Base-by-base conservation (phyloP, 2,113 vertebrate genomes). In the Scytalopus superciliaris region DNA sequence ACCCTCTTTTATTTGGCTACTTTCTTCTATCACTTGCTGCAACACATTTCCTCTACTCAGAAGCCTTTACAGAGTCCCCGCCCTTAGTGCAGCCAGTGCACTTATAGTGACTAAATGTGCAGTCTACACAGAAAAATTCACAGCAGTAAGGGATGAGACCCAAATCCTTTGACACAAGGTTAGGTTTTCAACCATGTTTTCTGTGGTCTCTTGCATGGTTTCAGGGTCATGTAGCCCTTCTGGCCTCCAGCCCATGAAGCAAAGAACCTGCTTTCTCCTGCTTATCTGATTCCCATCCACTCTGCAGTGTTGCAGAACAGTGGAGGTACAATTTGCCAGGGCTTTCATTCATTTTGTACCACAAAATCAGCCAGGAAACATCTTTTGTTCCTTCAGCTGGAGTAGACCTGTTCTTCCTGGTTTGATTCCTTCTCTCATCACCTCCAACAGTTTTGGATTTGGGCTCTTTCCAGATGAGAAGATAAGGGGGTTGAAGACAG, bases 101-200 rank as follows among this genome's bases (percentile, higher is more conserved):
- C 23, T 60, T 4, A 0, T 2, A 3, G 7, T 37, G 17, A 68
- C 8, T 3, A 23, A 76, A 39, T 1, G 2, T 4, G 1, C 10
- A 35, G 17, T 16, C 59, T 69, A 33, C 50, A 62, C 42, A 45
- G 28, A 37, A 60, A 92, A 66, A 23, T 4, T 50, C 31, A 40
- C 37, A 22, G 28, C 67, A 25, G 5, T 12, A 33, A 31, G 47
- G 23, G 19, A 24, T 9, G 3, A 7, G 2, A 63, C 24, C 3
- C 25, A 33, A 50, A 14, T 6, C 7, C 33, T 69, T 47, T 21
- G 33, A 49, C 25, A 47, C 12, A 24, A 42, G 4, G 3, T 52
- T 57, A 57, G 40, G 42, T 8, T 19, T 75, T 49, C 35, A 67
- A 13, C 17, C 24, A 8, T 6, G 3, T 28, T 85, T 85, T 62